Base-by-base conservation (phyloP, 2,888 invertebrate genomes). In the Athalia cordata region DNA sequence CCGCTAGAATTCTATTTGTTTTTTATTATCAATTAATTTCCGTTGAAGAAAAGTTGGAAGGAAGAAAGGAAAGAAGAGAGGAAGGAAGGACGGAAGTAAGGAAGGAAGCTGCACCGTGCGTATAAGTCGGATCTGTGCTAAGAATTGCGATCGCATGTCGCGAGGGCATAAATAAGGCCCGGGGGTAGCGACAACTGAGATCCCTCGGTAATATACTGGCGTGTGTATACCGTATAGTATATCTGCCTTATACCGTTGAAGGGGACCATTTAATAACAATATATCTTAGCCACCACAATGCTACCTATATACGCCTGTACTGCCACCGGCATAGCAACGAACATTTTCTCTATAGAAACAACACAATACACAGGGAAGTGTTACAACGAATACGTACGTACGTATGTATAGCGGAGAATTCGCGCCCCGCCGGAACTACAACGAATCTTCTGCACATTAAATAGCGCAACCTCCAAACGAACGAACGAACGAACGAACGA, bases 191-290 rank as follows among this genome's bases (percentile, higher is more conserved):
- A 81, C 76, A 70, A 78, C 66, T 75, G 66, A 74, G 80, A 79
- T 77, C 79, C 77, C 81, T 80, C 83, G 81, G 87, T 88, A 86
- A 87, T 87, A 87, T 86, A 87, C 84, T 84, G 86, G 84, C 86
- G 84, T 84, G 85, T 81, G 84, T 79, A 81, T 83, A 77, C 29
- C 29, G 29, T 29, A 29, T 29, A 29, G 29, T 29, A 29, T 29
- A 29, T 29, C 29, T 29, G 29, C 29, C 29, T 29, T 29, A 29
- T 29, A 29, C 70, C 72, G 65, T 64, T 78, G 70, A 83, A 79
- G 86, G 86, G 85, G 85, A 86, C 89, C 88, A 88, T 89, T 90
- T 89, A 89, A 90, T 90, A 90, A 89, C 89, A 87, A 89, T 89
- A 89, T 87, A 89, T 90, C 89, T 89, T 87, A 83, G 80, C 83